phyloP scores from a whole-genome alignment of 2,888 invertebrate species.

The Alloplasta piceator region DNA sequence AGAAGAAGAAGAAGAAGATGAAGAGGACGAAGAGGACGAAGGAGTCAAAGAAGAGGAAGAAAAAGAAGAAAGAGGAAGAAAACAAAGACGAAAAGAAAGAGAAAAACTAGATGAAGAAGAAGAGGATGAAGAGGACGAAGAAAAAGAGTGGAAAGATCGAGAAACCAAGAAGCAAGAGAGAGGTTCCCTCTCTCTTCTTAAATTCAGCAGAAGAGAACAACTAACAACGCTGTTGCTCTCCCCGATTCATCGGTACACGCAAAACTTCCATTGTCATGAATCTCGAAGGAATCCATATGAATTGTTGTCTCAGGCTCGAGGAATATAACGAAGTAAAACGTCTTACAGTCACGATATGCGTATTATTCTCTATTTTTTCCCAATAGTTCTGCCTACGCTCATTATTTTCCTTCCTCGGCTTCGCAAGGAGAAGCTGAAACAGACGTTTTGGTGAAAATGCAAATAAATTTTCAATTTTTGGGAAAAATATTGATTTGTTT shows the following conservation, averaged over 20 bases:
- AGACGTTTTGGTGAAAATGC: not conserved
- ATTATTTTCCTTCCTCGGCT: not conserved
- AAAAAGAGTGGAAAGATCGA: too few species aligned
- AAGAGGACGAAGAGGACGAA: slow-evolving; percentile 33
- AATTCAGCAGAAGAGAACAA: slow-evolving; percentile 59
- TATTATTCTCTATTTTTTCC: slow-evolving; percentile 1
- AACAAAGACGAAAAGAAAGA: too few species aligned
- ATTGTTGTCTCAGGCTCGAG: slow-evolving; percentile 18
- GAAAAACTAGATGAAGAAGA: too few species aligned
- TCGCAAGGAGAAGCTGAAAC: not conserved
- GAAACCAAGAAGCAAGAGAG: too few species aligned
- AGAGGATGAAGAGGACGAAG: too few species aligned
- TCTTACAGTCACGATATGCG: slow-evolving; percentile 13
- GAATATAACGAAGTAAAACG: slow-evolving; percentile 20
- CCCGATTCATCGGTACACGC: slow-evolving; percentile 67
- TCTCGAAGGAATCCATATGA: slow-evolving; percentile 59
- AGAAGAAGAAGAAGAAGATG: slow-evolving; percentile 53
- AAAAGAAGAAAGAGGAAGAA: too few species aligned
- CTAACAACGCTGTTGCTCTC: slow-evolving; percentile 32
- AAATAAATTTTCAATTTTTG: not conserved
- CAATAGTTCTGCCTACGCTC: not conserved
- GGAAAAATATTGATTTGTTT: not conserved
- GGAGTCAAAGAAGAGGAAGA: slow-evolving; percentile 20
- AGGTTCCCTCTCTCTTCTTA: slow-evolving; percentile 60
- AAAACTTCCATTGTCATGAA: slow-evolving; percentile 74